Evolutionary conservation across 2,888 invertebrate species (phyloP), one percentile per base, ranked within the genome.

Genomic region (Diaprepes abbreviatus): DNA sequence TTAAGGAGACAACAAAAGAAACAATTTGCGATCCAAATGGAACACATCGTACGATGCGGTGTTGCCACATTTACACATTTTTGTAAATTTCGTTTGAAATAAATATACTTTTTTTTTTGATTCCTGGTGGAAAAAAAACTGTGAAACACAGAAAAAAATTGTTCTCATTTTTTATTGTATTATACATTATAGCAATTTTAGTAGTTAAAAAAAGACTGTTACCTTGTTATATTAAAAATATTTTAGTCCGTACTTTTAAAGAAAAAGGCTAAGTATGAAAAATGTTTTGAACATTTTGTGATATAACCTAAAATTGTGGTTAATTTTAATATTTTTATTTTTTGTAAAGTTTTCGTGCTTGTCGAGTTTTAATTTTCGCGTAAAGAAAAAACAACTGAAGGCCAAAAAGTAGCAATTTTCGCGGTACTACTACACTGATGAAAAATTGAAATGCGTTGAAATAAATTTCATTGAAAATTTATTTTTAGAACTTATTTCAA

Each of bases 161-260:
- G 58, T 60, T 54, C 52, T 33, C 40, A 17, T 66, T 59, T 40
- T 66, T 59, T 63, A 21, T 35, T 68, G 68, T 69, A 64, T 66
- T 66, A 63, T 66, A 67, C 24, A 71, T 24, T 4, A 24, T 67
- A 64, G 68, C 40, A 68, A 72, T 65, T 82, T 82, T 80, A 80
- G 80, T 81, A 81, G 80, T 82, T 82, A 79, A 80, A 76, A 82
- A 36, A 85, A 85, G 85, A 85, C 85, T 85, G 85, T 85, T 84
- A 85, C 85, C 85, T 48, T 84, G 69, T 69, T 69, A 69, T 60
- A 67, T 58, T 65, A 57, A 64, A 69, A 57, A 65, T 84, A 84
- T 81, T 80, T 79, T 79, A 79, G 79, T 77, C 74, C 75, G 74
- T 78, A 76, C 74, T 76, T 64, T 75, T 66, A 59, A 62, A 48